These are phyloP conservation scores for Mesochorus sp. DNA, from an alignment of 2,888 invertebrate genomes.

Conservation along the genomic window DNA sequence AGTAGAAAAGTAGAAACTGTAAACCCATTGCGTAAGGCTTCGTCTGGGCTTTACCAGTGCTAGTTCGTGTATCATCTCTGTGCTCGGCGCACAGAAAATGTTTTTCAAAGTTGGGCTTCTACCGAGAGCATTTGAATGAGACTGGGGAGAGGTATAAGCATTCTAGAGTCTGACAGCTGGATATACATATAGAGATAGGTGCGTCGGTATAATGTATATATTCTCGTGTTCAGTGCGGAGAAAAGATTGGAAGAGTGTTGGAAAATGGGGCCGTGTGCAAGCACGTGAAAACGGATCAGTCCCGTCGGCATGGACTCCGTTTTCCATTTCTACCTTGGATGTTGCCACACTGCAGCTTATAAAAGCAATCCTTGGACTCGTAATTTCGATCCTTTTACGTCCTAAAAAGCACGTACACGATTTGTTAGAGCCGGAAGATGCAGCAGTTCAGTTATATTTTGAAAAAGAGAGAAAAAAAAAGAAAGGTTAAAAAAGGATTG, in stretches of 20 bases:
- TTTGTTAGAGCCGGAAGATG: conserved; percentile 1
- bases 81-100: not conserved
- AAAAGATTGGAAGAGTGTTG: conserved; percentile 11
- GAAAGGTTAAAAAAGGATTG: not conserved
- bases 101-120: conserved; percentile 39
- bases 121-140: conserved; percentile 13
- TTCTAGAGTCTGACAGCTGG: not conserved
- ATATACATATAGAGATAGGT: not conserved
- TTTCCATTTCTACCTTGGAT: not conserved
- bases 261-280: not conserved
- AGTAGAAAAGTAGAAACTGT: conserved; percentile 36
- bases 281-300: conserved; percentile 30
- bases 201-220: not conserved
- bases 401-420: conserved; percentile 33
- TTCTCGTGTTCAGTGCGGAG: not conserved
- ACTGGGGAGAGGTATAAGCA: not conserved
- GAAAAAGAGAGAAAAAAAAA: conserved; percentile 14
- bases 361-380: conserved; percentile 27
- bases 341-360: not conserved
- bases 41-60: conserved; percentile 36
- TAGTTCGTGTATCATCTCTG: conserved; percentile 16
- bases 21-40: conserved; percentile 39
- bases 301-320: not conserved
- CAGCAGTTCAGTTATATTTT: conserved; percentile 10
- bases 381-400: conserved; percentile 42